Conservation (phyloP, 2,797 vertebrate genomes). For the Urosaurus nigricauda region DNA sequence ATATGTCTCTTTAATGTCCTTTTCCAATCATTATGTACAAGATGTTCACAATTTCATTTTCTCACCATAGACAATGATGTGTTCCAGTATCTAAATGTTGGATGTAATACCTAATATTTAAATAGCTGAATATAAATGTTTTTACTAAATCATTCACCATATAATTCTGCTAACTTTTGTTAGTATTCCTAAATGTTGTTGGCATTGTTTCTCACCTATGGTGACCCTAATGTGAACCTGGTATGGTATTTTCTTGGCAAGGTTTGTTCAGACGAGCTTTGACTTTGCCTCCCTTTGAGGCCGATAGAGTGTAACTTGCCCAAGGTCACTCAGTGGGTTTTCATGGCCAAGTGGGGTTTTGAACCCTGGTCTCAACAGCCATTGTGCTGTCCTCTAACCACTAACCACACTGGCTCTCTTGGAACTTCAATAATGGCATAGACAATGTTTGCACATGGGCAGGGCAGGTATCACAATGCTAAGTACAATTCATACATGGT, state of each 20-base stretch:
- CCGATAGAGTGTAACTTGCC: too few species aligned
- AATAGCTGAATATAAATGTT: constrained; percentile 41
- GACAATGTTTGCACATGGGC: neutral
- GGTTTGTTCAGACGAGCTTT: too few species aligned
- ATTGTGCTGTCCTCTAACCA: too few species aligned
- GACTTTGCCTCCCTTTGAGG: too few species aligned
- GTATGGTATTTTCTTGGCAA: too few species aligned
- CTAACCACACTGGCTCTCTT: neutral
- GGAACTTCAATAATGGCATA: neutral
- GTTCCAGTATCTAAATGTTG: constrained; percentile 64
- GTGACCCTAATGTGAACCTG: too few species aligned
- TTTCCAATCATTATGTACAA: constrained; percentile 65
- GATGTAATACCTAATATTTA: constrained; percentile 60
- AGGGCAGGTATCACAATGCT: neutral
- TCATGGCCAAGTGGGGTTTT: too few species aligned
- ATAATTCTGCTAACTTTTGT: neutral
- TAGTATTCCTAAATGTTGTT: neutral
- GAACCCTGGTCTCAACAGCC: too few species aligned
- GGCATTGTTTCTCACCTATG: neutral
- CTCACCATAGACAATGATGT: constrained; percentile 69
- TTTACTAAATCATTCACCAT: neutral
- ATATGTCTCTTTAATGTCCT: constrained; percentile 71
- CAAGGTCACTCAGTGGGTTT: too few species aligned
- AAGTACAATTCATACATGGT: neutral
- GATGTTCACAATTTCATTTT: constrained; percentile 74